Evolutionary conservation across 2,888 invertebrate species (phyloP).

Genomic region (Eristalis pertinax): DNA sequence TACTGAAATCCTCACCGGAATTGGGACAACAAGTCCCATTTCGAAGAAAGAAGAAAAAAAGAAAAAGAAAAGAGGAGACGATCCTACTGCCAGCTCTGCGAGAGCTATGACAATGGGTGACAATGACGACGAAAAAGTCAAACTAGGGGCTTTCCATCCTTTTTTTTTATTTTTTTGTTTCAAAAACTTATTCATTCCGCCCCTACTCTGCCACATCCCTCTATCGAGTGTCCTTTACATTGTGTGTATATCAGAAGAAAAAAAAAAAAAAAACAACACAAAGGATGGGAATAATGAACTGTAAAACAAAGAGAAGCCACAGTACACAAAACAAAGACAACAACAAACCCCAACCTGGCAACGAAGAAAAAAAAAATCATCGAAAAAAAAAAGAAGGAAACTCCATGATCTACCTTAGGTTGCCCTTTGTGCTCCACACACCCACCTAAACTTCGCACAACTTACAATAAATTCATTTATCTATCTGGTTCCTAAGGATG

Average conservation of each 20-base stretch:
- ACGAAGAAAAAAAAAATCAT: neutral
- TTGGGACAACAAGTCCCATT: slow-evolving; percentile 56
- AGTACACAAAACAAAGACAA: slow-evolving; percentile 32
- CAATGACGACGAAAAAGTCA: slow-evolving; percentile 69
- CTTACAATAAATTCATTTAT: slow-evolving; percentile 72
- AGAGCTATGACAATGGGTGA: slow-evolving; percentile 64
- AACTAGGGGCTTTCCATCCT: slow-evolving; percentile 31
- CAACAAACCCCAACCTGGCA: neutral
- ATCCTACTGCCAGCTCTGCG: slow-evolving; percentile 29
- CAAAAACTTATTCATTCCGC: neutral
- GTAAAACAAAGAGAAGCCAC: slow-evolving; percentile 66
- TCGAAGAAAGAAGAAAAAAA: neutral
- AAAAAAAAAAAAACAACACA: slow-evolving; percentile 23
- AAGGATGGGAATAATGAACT: slow-evolving; percentile 67
- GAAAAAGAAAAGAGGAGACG: neutral
- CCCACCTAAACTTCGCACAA: slow-evolving; percentile 66
- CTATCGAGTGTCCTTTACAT: slow-evolving; percentile 62
- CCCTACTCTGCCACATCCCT: neutral
- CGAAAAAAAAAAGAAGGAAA: slow-evolving; percentile 13
- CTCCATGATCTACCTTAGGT: slow-evolving; percentile 63
- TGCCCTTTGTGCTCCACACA: slow-evolving; percentile 52
- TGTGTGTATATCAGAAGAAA: neutral
- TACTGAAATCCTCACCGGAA: slow-evolving; percentile 15
- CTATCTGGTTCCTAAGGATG: slow-evolving; percentile 58
- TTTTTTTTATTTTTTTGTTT: slow-evolving; percentile 19